Conservation (phyloP, 2,797 vertebrate genomes). For the Pipistrellus pipistrellus region DNA sequence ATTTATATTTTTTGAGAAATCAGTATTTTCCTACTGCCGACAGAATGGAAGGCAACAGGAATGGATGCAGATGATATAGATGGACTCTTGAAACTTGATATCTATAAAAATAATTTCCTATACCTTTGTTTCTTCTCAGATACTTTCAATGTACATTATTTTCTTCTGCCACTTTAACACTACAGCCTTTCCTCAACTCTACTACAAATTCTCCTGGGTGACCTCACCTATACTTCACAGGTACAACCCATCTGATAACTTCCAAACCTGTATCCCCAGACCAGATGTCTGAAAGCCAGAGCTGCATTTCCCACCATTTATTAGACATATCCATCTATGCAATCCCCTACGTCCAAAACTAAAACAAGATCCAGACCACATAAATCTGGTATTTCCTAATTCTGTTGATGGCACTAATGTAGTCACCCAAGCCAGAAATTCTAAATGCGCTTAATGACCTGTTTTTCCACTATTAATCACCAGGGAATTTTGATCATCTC, state of each 20-base stretch:
- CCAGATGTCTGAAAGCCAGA: not conserved
- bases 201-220: not conserved
- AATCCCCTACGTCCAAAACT: not conserved
- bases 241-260: conserved; percentile 15
- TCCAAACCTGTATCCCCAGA: conserved; percentile 60
- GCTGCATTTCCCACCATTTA: not conserved
- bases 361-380: conserved; percentile 50
- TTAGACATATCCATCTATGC: conserved; percentile 17
- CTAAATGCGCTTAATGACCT: not conserved
- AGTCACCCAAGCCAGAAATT: conserved; percentile 55
- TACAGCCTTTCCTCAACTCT: not conserved
- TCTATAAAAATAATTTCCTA: not conserved
- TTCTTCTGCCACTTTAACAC: conserved; percentile 20
- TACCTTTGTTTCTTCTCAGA: conserved; percentile 10
- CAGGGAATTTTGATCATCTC: conserved; percentile 32
- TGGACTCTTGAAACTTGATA: not conserved
- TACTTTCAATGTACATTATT: not conserved
- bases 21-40: not conserved
- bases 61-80: not conserved
- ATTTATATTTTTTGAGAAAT: conserved; percentile 24
- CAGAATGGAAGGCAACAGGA: conserved; percentile 4
- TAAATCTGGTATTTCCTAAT: conserved; percentile 42
- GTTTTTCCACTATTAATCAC: not conserved
- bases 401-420: conserved; percentile 6
- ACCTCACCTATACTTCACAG: conserved; percentile 47